A percentile compares a stretch with the other conserved stretches of the same genome.
Evolutionary conservation across 2,797 vertebrate genomes (phyloP).

Genomic region (Trematomus bernacchii): DNA sequence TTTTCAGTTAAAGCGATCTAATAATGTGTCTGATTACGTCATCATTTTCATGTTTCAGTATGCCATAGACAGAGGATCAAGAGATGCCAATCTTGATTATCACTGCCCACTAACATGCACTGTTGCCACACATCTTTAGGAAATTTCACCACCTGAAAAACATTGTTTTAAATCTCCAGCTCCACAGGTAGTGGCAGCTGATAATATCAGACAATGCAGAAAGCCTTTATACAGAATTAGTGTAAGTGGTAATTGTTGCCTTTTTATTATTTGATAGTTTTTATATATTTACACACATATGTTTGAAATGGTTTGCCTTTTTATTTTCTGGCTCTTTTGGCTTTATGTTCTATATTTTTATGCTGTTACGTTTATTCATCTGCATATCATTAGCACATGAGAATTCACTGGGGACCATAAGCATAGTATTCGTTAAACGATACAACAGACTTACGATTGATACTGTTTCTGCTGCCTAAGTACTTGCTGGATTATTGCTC

Average conservation of each 20-base stretch:
- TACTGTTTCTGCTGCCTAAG: not conserved
- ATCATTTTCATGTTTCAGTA: constrained; percentile 8
- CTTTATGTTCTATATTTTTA: constrained; percentile 10
- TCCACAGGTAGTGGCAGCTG: constrained; percentile 10
- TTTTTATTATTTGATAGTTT: too few species aligned
- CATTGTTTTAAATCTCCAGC: not conserved
- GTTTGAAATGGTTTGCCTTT: constrained; percentile 8
- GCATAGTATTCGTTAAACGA: not conserved
- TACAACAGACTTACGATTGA: not conserved
- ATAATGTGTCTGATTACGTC: constrained; percentile 10
- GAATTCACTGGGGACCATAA: not conserved
- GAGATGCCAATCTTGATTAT: constrained; percentile 8
- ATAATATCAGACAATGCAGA: not conserved
- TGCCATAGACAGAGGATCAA: not conserved
- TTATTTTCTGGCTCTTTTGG: not conserved
- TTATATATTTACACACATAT: not conserved
- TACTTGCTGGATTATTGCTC: not conserved
- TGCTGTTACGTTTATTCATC: not conserved
- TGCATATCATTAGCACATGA: not conserved
- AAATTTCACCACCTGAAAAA: not conserved
- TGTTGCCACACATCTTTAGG: not conserved
- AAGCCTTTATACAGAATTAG: not conserved
- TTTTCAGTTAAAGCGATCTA: constrained; percentile 11
- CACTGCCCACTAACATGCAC: constrained; percentile 2
- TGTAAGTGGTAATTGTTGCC: not conserved